phyloP scores from a whole-genome alignment of 1,140 invertebrate genomes.

The Portunus trituberculatus region DNA sequence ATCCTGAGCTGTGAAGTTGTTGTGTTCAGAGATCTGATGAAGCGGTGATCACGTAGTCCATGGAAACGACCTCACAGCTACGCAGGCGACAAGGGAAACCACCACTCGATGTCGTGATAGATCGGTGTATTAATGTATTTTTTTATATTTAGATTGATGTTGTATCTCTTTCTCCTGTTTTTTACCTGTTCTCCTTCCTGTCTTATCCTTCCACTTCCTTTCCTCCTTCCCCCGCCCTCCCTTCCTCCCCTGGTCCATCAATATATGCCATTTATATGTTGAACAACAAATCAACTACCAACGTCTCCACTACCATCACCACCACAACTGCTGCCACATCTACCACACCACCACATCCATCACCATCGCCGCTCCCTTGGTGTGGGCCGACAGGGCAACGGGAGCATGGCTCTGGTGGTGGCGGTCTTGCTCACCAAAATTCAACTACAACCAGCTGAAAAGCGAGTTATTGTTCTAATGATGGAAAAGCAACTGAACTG shows the following conservation, averaged over 20 bases:
- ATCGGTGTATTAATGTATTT: constrained; percentile 59
- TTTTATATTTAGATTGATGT: constrained; percentile 26
- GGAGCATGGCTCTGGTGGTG: constrained; percentile 85
- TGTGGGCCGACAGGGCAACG: constrained; percentile 82
- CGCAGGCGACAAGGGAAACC: background rate
- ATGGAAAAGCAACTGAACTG: constrained; percentile 86
- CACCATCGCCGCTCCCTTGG: background rate
- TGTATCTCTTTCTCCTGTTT: background rate
- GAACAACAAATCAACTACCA: background rate
- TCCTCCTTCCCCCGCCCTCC: background rate
- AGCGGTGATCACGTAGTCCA: background rate
- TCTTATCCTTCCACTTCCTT: background rate
- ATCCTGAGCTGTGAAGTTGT: constrained; percentile 17
- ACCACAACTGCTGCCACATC: constrained; percentile 39
- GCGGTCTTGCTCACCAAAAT: constrained; percentile 85
- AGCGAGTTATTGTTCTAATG: constrained; percentile 86
- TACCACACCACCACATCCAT: background rate
- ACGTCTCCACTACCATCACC: background rate
- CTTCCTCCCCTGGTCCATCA: background rate
- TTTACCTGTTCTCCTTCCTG: background rate
- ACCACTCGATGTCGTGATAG: constrained; percentile 60
- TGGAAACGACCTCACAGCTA: constrained; percentile 53
- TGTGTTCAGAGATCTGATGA: constrained; percentile 4
- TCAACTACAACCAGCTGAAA: constrained; percentile 85
- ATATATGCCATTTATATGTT: background rate